Conservation (phyloP, 2,888 invertebrate genomes). For the Pachycephus smyrnensis region DNA sequence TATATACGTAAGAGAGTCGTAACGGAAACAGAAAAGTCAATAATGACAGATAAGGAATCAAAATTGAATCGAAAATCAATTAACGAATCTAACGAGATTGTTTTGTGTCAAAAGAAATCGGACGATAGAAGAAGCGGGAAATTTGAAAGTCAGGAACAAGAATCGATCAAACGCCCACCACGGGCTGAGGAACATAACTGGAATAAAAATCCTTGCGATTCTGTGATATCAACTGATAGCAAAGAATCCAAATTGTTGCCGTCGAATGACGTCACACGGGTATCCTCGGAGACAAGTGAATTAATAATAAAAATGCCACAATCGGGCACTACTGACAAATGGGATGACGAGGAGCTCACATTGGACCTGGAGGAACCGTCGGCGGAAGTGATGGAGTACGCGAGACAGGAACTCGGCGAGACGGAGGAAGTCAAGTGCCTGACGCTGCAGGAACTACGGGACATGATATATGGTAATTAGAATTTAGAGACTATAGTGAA, state of each 20-base stretch:
- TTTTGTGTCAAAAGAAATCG: neutral
- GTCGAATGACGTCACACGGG: neutral
- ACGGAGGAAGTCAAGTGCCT: conserved; percentile 76
- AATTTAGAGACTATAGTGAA: conserved; percentile 1
- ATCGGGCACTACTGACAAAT: conserved; percentile 40
- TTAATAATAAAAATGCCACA: neutral
- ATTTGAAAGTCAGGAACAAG: neutral
- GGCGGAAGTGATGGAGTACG: conserved; percentile 76
- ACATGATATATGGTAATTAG: conserved; percentile 78
- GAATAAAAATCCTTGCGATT: neutral
- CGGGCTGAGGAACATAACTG: neutral
- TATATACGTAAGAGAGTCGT: neutral
- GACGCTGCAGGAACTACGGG: conserved; percentile 78
- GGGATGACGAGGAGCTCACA: conserved; percentile 71
- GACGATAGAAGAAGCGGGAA: conserved; percentile 35
- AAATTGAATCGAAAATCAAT: neutral
- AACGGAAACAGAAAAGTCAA: neutral
- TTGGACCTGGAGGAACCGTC: conserved; percentile 78
- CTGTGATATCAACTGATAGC: neutral
- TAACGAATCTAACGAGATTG: neutral
- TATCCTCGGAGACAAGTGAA: neutral
- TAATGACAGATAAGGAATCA: neutral
- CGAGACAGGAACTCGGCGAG: conserved; percentile 77
- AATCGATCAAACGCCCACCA: neutral
- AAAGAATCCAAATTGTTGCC: neutral